phyloP scores from a whole-genome alignment of 2,113 vertebrate species.

The Ploceus nigricollis region DNA sequence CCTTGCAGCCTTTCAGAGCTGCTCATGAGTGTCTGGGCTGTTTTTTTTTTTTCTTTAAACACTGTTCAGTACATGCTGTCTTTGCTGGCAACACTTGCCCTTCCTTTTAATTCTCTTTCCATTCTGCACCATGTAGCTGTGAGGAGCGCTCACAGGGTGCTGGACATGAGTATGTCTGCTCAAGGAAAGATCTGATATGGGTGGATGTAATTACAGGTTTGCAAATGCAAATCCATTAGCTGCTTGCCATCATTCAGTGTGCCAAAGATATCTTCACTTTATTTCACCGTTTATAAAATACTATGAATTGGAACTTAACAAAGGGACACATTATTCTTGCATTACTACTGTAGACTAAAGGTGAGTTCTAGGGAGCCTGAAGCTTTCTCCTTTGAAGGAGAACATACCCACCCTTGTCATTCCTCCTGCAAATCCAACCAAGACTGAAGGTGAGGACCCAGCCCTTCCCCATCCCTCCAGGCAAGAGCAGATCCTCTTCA shows the following conservation, averaged over 20 bases:
- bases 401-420: not conserved
- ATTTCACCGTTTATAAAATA: not conserved
- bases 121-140: not conserved
- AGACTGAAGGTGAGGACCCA: not conserved
- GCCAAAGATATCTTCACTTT: not conserved
- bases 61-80: not conserved
- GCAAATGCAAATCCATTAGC: not conserved
- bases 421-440: not conserved
- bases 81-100: not conserved
- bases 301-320: not conserved
- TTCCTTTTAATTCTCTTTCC: not conserved
- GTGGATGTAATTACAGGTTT: not conserved
- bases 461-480: not conserved
- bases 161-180: fast-evolving
- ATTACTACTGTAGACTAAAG: not conserved
- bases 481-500: not conserved
- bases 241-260: not conserved
- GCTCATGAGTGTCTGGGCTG: not conserved
- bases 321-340: not conserved
- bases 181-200: not conserved
- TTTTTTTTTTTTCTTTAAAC: too few species aligned
- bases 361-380: not conserved
- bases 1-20: not conserved
- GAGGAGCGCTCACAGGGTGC: not conserved
- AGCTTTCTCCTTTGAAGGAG: not conserved